Evolutionary conservation across 1,140 invertebrate genomes (phyloP).

Genomic region (Saccostrea echinata): DNA sequence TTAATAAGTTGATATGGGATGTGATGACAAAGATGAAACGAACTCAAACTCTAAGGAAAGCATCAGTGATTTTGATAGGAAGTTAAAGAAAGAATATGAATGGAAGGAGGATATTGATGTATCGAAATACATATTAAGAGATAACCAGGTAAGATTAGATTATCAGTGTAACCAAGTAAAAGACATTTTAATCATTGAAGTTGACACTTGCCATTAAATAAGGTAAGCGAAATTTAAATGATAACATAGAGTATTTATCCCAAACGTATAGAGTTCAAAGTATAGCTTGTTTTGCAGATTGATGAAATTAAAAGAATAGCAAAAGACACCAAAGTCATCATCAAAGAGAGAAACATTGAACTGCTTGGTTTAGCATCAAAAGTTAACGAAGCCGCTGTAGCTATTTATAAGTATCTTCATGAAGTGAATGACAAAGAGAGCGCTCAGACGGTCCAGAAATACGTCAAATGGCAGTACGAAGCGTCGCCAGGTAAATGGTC

Average conservation of each 20-base stretch:
- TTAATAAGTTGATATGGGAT: too few species aligned
- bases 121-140: not conserved
- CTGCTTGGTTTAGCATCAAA: not conserved
- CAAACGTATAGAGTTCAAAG: too few species aligned
- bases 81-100: not conserved
- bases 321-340: not conserved
- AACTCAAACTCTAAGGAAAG: not conserved
- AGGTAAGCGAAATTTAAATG: too few species aligned
- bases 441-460: constrained; percentile 47
- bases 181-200: too few species aligned
- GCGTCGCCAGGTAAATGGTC: not conserved
- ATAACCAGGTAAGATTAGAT: not conserved
- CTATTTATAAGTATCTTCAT: constrained; percentile 8
- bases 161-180: too few species aligned
- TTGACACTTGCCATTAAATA: too few species aligned
- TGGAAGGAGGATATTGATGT: not conserved
- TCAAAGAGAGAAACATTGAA: constrained; percentile 15
- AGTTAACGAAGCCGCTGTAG: not conserved
- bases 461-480: constrained; percentile 59
- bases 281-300: constrained; percentile 3
- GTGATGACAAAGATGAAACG: not conserved
- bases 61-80: not conserved
- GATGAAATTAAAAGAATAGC: constrained; percentile 23
- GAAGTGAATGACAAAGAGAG: constrained; percentile 36
- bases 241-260: too few species aligned